Conservation (phyloP, 2,113 vertebrate genomes). For the Psammodynastes pulverulentus region DNA sequence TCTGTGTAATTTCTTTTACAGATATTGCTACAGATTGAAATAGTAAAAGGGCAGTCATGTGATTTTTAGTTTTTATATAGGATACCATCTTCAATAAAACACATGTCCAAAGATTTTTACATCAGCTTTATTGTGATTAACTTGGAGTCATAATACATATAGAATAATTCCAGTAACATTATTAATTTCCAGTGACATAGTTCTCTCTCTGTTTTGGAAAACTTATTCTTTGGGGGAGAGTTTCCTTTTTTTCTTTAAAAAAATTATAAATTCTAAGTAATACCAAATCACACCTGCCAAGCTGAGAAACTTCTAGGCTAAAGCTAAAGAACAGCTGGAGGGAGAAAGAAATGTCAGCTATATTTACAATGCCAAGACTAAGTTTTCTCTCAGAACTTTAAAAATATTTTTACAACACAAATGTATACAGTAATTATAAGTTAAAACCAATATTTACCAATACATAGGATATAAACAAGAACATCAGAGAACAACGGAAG, state of each 20-base stretch:
- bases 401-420: background rate
- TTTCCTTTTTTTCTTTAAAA: background rate
- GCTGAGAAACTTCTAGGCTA: background rate
- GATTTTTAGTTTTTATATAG: background rate
- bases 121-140: background rate
- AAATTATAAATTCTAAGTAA: background rate
- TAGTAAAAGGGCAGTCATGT: background rate
- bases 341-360: background rate
- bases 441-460: background rate
- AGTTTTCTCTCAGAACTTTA: background rate
- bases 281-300: background rate
- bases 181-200: background rate
- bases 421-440: background rate
- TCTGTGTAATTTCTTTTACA: background rate
- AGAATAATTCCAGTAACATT: background rate
- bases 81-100: background rate
- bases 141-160: background rate
- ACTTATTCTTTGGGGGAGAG: background rate
- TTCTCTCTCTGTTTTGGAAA: background rate
- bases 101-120: background rate
- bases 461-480: background rate
- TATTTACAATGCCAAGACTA: background rate
- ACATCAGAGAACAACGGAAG: background rate
- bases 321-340: background rate
- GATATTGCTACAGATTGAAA: background rate